Base-by-base conservation (phyloP, 2,797 vertebrate species). In the Pelodytes ibericus region DNA sequence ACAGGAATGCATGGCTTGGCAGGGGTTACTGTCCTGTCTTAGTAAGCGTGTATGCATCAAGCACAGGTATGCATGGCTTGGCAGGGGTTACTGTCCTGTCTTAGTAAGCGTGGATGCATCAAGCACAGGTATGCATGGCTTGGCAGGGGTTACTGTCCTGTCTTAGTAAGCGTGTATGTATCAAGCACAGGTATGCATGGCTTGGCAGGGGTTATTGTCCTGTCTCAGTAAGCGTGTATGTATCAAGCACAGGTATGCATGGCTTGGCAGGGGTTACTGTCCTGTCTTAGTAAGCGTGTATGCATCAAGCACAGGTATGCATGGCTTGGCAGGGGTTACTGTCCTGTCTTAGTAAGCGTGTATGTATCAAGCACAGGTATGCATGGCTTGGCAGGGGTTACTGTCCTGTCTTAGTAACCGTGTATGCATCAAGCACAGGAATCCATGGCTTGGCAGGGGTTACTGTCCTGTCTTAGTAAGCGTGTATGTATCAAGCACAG, bases 1-100 rank as follows among this genome's bases (percentile, higher is more conserved):
- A 68, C 75, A 62, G 71, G 31, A 75, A 84, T 51, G 80, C 77
- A 81, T 62, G 65, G 68, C 60, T 82, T 73, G 82, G 81, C 81
- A 84, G 83, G 73, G 75, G 4, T 59, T 39, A 8, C n/a, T 62
- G 44, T 47, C 51, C 62, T 57, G 8, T 58, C n/a, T n/a, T n/a
- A n/a, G n/a, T n/a, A n/a, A n/a, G n/a, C n/a, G n/a, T 63, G 4
- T 74, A 82, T 81, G 82, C 75, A 82, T 80, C 31, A 82, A 82
- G 68, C 31, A 68, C 75, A 62, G 71, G 31, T 74, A 84, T 51
- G 80, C 77, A 81, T 62, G 65, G 68, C 60, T 82, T 73, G 82
- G 81, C 81, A 84, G 83, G 73, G 75, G 4, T 59, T 39, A 8
- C n/a, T 62, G 44, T 47, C 51, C 62, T 57, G 8, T 58, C n/a